A percentile compares a stretch with the other conserved stretches of the same genome.
phyloP scores from a whole-genome alignment of 2,113 vertebrate genomes.

The Microtus richardsoni region DNA sequence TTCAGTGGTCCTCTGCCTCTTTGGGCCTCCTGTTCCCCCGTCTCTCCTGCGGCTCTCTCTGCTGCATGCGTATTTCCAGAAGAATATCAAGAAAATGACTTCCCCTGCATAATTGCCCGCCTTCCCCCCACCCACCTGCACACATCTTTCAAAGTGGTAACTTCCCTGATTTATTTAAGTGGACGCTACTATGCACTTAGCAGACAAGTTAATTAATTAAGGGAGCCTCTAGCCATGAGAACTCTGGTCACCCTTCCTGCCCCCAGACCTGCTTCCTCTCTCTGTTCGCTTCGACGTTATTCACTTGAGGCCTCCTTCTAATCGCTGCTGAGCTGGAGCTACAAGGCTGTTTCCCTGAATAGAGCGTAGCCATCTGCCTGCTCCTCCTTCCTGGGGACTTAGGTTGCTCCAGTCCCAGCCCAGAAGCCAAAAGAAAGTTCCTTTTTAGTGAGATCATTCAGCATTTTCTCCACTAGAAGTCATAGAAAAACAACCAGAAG shows the following conservation, averaged over 20 bases:
- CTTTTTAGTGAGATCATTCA: conserved; percentile 17
- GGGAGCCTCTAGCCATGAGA: neutral
- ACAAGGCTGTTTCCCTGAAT: neutral
- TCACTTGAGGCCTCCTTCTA: neutral
- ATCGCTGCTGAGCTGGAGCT: neutral
- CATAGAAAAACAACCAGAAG: neutral
- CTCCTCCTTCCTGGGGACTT: neutral
- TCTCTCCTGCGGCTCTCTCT: conserved; percentile 54
- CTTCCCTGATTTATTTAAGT: conserved; percentile 69
- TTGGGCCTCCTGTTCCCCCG: neutral
- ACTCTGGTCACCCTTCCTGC: neutral
- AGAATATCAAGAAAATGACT: conserved; percentile 74
- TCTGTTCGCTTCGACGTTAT: neutral
- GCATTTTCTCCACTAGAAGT: neutral
- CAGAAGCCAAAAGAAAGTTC: conserved; percentile 2
- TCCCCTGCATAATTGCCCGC: conserved; percentile 76
- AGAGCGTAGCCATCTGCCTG: neutral
- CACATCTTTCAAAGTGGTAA: conserved; percentile 75
- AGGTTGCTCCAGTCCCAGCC: neutral
- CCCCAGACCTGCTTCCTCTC: neutral
- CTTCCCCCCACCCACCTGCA: conserved; percentile 71
- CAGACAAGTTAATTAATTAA: conserved; percentile 53
- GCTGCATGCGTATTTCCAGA: conserved; percentile 64
- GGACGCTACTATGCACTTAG: conserved; percentile 56
- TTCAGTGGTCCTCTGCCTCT: neutral